Percentiles rank a stretch among this genome's conserved stretches.
Evolutionary conservation across 2,797 vertebrate species (phyloP).

Genomic region (Scyliorhinus canicula): DNA sequence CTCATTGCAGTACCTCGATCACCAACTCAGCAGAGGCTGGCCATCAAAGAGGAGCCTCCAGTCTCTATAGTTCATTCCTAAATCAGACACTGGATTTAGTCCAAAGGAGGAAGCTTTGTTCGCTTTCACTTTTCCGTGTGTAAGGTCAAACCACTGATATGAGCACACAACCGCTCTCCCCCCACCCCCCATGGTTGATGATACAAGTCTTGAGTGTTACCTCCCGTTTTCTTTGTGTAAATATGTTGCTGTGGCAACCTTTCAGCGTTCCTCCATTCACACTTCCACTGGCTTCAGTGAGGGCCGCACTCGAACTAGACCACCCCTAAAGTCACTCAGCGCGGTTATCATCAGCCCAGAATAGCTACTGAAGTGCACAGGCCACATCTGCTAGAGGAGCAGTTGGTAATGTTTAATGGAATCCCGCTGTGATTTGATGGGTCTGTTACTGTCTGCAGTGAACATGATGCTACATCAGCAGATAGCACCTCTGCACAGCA

Average conservation of each 20-base stretch:
- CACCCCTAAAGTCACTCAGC: not conserved
- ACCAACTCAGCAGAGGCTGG: not conserved
- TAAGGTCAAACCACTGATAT: not conserved
- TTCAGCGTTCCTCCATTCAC: not conserved
- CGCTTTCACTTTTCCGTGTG: not conserved
- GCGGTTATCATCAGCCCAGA: not conserved
- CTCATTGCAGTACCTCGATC: not conserved
- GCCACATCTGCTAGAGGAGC: conserved; percentile 18
- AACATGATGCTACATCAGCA: not conserved
- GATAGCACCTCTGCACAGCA: not conserved
- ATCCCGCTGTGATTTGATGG: not conserved
- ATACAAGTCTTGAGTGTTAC: not conserved
- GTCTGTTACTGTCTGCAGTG: conserved; percentile 18
- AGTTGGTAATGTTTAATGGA: conserved; percentile 8
- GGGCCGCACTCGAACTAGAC: not conserved
- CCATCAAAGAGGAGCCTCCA: not conserved
- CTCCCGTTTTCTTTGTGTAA: not conserved
- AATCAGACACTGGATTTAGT: not conserved
- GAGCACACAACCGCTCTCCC: no score
- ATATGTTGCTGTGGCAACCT: not conserved
- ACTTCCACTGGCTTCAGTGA: not conserved
- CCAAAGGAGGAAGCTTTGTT: not conserved
- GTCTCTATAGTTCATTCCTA: not conserved
- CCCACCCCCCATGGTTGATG: not conserved
- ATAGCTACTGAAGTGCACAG: not conserved